These are phyloP conservation scores for Adrianichthys oophorus DNA, from an alignment of 2,797 vertebrate genomes.

Conservation along the genomic window DNA sequence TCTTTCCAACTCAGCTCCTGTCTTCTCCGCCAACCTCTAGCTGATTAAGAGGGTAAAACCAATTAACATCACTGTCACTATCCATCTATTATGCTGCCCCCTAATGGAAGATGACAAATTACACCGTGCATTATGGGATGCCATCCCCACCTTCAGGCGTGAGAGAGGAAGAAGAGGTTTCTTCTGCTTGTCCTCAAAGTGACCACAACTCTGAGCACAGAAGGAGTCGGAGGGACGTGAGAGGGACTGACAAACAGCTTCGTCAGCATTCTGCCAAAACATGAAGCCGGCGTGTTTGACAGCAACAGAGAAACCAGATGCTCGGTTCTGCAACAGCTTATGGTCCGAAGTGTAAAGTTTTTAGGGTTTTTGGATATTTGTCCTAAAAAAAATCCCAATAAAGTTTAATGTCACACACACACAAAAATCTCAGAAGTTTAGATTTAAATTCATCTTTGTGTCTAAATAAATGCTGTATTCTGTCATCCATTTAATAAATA, in stretches of 20 bases:
- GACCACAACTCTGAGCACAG: neutral
- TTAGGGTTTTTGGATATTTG: too few species aligned
- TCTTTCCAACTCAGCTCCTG: neutral
- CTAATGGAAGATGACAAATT: slow-evolving; percentile 2
- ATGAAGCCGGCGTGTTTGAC: neutral
- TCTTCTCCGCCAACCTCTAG: neutral
- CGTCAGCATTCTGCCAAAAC: neutral
- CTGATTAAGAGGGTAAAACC: neutral
- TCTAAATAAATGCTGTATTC: too few species aligned
- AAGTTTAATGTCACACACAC: too few species aligned
- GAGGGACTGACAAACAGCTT: neutral
- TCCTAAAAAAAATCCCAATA: too few species aligned
- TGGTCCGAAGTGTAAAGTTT: too few species aligned
- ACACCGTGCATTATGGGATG: neutral
- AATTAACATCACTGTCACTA: slow-evolving; percentile 4
- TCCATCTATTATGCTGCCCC: neutral
- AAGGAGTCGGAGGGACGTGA: neutral
- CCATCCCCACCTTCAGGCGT: neutral
- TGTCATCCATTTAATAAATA: too few species aligned
- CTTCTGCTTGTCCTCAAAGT: neutral
- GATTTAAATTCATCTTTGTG: too few species aligned
- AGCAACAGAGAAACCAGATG: neutral
- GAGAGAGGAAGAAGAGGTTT: neutral
- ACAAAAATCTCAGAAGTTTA: too few species aligned
- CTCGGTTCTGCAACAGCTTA: too few species aligned